Base-by-base conservation (phyloP, 2,888 invertebrate genomes). In the Cheilosia variabilis region DNA sequence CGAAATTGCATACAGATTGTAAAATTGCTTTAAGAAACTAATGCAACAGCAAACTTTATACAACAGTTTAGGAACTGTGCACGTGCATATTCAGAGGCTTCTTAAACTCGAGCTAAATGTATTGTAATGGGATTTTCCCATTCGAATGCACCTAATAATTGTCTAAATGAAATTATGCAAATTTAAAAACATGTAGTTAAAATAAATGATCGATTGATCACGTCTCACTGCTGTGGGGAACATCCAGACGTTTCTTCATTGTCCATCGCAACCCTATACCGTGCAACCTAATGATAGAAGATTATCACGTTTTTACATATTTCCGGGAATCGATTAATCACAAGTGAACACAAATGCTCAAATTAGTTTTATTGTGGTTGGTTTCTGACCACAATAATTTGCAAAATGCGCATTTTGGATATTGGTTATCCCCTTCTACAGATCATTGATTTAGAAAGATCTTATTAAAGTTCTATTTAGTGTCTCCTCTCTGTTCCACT, bases 371-470 rank as follows among this genome's bases (percentile, higher is more conserved):
- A 55, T 17, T 55, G 55, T 34, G 17, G 17, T 31, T 7, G 7
- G 31, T 31, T 31, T 55, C 7, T 6, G 17, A 17, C 7, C 45
- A 17, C 45, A 17, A 7, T 17, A n/a, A n/a, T 45, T 45, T 6
- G 37, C 9, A 9, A 58, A 58, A 45, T 62, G 62, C 62, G 62
- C 62, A 62, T 17, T 62, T 62, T 34, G 31, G 27, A 27, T 27
- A 31, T 27, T 6, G 24, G 31, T 9, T 31, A 31, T 10, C 34
- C 34, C 10, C 34, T 7, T 37, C 31, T 5, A 13, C 41, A 58
- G 37, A 41, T 45, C n/a, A 17, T 17, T 17, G 45, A 45, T 17
- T 17, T 17, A 7, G n/a, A 6, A 31, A 31, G 9, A 9, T 31
- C 2, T 45, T 9, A 17, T 45, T 13, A 37, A 10, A 45, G 3